These are phyloP conservation scores for Dolichallabes microphthalmus DNA, from an alignment of 2,113 vertebrate species.

Conservation along the genomic window DNA sequence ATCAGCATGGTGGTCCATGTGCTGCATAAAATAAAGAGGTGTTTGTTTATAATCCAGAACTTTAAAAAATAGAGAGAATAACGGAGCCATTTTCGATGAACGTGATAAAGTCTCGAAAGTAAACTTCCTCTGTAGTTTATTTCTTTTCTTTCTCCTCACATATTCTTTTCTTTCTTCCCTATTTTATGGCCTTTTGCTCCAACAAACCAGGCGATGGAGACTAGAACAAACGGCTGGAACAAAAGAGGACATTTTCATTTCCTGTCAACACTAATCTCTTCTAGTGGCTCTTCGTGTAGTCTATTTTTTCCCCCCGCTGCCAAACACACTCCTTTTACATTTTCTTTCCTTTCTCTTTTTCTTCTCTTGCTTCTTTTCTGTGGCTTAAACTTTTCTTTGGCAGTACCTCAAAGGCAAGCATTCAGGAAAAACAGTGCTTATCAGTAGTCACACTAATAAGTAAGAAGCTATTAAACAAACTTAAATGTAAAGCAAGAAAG, in stretches of 20 bases:
- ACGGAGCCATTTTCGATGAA: not conserved
- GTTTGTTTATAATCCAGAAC: not conserved
- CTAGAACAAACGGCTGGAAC: constrained; percentile 16
- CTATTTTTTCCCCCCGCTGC: not conserved
- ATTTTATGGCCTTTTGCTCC: constrained; percentile 8
- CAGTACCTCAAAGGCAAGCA: not conserved
- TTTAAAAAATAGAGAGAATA: not conserved
- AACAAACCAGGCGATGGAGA: constrained; percentile 4
- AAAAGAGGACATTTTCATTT: constrained; percentile 30
- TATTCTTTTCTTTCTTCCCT: not conserved
- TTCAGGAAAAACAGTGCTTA: not conserved
- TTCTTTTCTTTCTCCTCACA: not conserved
- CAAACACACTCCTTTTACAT: not conserved
- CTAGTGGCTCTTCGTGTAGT: not conserved
- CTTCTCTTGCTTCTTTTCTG: not conserved
- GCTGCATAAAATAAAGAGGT: not conserved
- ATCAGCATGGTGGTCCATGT: not conserved
- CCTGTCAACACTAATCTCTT: constrained; percentile 24
- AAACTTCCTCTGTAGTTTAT: not conserved
- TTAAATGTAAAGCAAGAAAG: not conserved
- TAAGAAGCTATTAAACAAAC: not conserved
- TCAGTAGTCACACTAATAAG: not conserved
- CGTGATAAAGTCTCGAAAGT: not conserved
- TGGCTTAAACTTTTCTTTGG: not conserved
- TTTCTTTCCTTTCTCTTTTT: not conserved